Base-by-base conservation (phyloP, 2,113 vertebrate species). In the Ahaetulla prasina region DNA sequence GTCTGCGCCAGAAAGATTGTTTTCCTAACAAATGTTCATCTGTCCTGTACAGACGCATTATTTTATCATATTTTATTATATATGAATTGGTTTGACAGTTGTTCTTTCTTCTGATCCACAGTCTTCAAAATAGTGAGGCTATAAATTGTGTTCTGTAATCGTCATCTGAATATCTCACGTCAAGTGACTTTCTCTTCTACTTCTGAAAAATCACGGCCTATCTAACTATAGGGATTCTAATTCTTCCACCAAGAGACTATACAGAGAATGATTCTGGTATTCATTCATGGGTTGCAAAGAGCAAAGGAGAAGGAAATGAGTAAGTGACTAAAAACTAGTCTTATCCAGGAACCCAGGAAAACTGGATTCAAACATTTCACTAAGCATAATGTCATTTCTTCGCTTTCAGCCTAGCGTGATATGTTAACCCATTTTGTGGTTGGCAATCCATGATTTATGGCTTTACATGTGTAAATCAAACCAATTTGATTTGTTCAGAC, bases 31-130 rank as follows among this genome's bases (percentile, higher is more conserved):
- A 89, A 89, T 20, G 22, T 35, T 47, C 74, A 10, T 25, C 50
- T 63, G 87, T 60, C 87, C 68, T 85, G 84, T 91, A 43, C 87
- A 63, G 43, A 91, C 7, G 2, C 87, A 91, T 87, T 35, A 85
- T 88, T 47, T 3, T 18, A 20, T 53, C 74, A 80, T 39, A 9
- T 60, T 23, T 85, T 91, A 89, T 91, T 89, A 91, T 89, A 93
- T 63, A 91, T 60, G n/a, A 85, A 93, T 63, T 89, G n/a, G 35
- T 87, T 45, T 93, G 68, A 53, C 86, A 91, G 68, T 68, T 91
- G 92, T 47, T 85, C n/a, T 50, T 57, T 88, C 92, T 93, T 91
- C 80, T 93, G 90, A 60, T 89, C 60, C 43, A 23, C 8, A 45
- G 23, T n/a, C 68, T 35, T 89, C 45, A n/a, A 89, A 52, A 52